Evolutionary conservation across 1,140 invertebrate genomes (phyloP), one percentile per base, ranked within the genome.

Genomic region (Eupristina koningsbergeri): DNA sequence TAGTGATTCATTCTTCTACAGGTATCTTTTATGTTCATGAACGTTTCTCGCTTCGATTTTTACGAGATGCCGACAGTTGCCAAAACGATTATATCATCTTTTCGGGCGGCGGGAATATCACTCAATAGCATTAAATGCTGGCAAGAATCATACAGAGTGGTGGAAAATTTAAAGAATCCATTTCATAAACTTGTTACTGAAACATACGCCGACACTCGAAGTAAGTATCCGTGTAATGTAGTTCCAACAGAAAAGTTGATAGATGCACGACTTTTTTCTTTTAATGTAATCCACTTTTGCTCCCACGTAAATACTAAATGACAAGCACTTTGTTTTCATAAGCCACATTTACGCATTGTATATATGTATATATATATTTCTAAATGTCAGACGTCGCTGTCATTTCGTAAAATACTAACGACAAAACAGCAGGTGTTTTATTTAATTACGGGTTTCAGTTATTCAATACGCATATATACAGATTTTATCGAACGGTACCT

Each of bases 121-220:
- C 94, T 97, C 8, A 93, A 94, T 11, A 94, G 94, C 39, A 91
- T 94, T 3, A 93, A 93, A 73, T 94, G 94, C 74, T 97, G 96
- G 95, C 94, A 94, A 77, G 94, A 95, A n/a, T 95, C 96, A 8
- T 97, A 96, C 89, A 94, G 95, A 88, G 88, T 87, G 0, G 89
- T 87, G 0, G 88, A 87, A 1, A 94, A 97, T 87, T 92, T 92
- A 36, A 93, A 93, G 31, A 98, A 98, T 93, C 97, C 97, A 0
- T 98, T 98, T 88, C 92, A 95, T 85, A 90, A 95, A n/a, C 93
- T 97, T 41, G 95, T 98, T 15, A 93, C 94, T 29, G 94, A 96
- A 71, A 97, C 96, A 3, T 96, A 96, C 87, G 93, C 93, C 50
- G 95, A 96, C 85, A 96, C 96, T 0, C 93, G 97, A 92, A 97